Conservation (phyloP, 2,888 invertebrate species). For the Xanthorhoe designata region DNA sequence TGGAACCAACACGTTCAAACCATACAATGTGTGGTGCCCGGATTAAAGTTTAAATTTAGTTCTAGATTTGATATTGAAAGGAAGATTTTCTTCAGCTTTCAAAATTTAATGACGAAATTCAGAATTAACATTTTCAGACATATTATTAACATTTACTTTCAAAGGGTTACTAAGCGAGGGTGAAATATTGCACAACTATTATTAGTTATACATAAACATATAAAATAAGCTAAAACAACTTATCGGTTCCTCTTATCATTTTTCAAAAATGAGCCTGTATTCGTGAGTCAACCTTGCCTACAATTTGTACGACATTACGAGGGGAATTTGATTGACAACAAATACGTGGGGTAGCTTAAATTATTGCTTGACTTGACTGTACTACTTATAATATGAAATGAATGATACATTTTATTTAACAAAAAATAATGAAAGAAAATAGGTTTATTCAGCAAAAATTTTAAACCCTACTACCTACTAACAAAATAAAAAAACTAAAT, state of each 20-base stretch:
- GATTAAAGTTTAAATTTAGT: constrained; percentile 7
- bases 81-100: constrained; percentile 8
- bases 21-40: too few relatives aligned
- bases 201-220: constrained; percentile 1
- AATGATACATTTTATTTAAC: too few relatives aligned
- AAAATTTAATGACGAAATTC: too few relatives aligned
- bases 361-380: not conserved
- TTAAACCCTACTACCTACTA: too few relatives aligned
- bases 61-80: constrained; percentile 18
- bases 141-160: not conserved
- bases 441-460: too few relatives aligned
- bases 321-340: constrained; percentile 9
- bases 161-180: not conserved
- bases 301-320: constrained; percentile 15
- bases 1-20: too few relatives aligned
- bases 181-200: constrained; percentile 2
- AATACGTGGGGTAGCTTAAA: not conserved
- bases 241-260: constrained; percentile 2
- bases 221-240: too few relatives aligned
- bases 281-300: constrained; percentile 8
- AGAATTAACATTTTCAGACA: too few relatives aligned
- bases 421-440: too few relatives aligned
- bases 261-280: constrained; percentile 8
- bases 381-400: not conserved
- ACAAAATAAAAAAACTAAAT: too few relatives aligned